Base-by-base conservation (phyloP, 2,888 invertebrate genomes). In the Chloroclystis v-ata region DNA sequence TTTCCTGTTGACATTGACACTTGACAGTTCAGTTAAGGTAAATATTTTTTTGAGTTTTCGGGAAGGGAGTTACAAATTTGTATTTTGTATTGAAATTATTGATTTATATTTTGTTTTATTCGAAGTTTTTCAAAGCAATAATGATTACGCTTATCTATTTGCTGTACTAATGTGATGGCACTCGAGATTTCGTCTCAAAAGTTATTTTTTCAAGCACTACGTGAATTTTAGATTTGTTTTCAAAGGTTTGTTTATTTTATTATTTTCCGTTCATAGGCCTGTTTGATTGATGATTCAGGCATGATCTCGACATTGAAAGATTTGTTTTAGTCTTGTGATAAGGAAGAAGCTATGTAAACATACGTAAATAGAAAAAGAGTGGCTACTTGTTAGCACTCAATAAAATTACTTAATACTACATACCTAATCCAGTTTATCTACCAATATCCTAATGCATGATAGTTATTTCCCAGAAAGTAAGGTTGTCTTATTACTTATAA, bases 1-100 rank as follows among this genome's bases (percentile, higher is more conserved):
- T n/a, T n/a, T n/a, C n/a, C n/a, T 59, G 55, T 70, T 69, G 71
- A 72, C 72, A 60, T 78, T 83, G 82, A 81, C 82, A 82, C 81
- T 78, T 82, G 81, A 78, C 67, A 69, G 72, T 54, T 49, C 49
- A 51, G 39, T n/a, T n/a, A 32, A 20, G 20, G 20, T 20, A 20
- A 20, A 4, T 20, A 5, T 20, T 4, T 20, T 20, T 20, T 20
- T 20, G 20, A 20, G 2, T 20, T 20, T 20, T 2, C 5, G 20
- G 20, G 5, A 20, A 20, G 20, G 20, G 20, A 20, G 20, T 20
- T 20, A 4, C 28, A 43, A 37, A 51, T 61, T 56, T 53, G 55
- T 63, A 50, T 52, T 59, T 47, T 54, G 55, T 59, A 41, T 16
- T 50, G 53, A 61, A 67, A 63, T 61, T 72, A 74, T 75, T 75